Conservation (phyloP, 2,888 invertebrate genomes). For the Polylopha cassiicola region DNA sequence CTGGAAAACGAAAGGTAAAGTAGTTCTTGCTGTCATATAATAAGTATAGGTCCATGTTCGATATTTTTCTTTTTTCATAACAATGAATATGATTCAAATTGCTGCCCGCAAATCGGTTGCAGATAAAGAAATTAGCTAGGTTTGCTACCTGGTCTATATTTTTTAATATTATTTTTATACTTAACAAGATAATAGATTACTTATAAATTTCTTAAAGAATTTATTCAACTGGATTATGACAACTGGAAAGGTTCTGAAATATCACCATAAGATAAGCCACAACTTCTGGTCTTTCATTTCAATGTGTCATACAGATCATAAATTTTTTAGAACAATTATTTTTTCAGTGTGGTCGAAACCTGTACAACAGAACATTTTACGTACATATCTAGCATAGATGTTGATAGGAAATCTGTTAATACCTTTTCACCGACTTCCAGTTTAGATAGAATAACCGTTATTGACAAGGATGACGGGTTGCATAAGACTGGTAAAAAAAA, state of each 20-base stretch:
- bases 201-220: no score
- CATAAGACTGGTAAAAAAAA: slow-evolving; percentile 32
- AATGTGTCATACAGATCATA: not conserved
- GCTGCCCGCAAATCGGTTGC: no score
- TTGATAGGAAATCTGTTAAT: slow-evolving; percentile 36
- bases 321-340: slow-evolving; percentile 6
- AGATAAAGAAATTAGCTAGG: no score
- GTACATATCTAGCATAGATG: slow-evolving; percentile 52
- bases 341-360: slow-evolving; percentile 54
- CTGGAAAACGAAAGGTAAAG: slow-evolving; percentile 45
- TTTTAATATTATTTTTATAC: no score
- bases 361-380: slow-evolving; percentile 57
- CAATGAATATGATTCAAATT: no score
- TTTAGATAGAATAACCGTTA: slow-evolving; percentile 59
- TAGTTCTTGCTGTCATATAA: not conserved
- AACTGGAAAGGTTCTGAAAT: no score
- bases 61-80: not conserved
- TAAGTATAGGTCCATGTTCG: slow-evolving; percentile 2
- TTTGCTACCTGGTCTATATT: no score
- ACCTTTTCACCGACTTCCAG: slow-evolving; percentile 49
- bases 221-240: no score
- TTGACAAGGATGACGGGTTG: slow-evolving; percentile 45
- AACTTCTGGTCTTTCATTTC: no score
- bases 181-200: no score
- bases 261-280: no score